Evolutionary conservation across 2,797 vertebrate species (phyloP).

Genomic region (Luscinia megarhynchos): DNA sequence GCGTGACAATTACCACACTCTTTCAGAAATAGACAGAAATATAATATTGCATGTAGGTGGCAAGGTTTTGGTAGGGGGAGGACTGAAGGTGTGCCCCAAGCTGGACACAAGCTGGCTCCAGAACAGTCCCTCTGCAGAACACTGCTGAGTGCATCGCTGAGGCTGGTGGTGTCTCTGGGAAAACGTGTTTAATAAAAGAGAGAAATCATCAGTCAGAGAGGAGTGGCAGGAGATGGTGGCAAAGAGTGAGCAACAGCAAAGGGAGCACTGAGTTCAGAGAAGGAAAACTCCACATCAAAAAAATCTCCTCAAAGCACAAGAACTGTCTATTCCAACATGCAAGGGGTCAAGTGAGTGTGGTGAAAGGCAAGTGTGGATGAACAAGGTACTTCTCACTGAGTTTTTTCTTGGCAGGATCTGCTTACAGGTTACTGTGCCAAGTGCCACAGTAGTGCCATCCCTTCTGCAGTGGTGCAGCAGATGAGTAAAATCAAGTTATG

Average conservation of each 20-base stretch:
- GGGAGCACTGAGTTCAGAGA: background rate
- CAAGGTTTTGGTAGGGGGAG: background rate
- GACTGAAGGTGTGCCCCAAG: background rate
- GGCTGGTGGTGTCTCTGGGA: background rate
- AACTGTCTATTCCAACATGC: background rate
- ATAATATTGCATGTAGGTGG: background rate
- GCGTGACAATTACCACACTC: background rate
- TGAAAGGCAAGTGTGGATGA: background rate
- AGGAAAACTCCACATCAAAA: background rate
- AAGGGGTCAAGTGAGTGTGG: accelerated
- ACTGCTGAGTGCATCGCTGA: accelerated
- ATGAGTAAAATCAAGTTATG: background rate
- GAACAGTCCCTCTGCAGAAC: background rate
- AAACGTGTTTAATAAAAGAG: background rate
- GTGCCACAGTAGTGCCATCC: background rate
- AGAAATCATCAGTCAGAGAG: background rate
- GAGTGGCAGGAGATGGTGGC: accelerated
- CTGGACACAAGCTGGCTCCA: background rate
- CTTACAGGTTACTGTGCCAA: background rate
- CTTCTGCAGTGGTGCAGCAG: background rate
- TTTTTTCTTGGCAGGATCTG: background rate
- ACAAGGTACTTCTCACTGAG: background rate
- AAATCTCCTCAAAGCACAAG: background rate
- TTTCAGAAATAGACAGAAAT: background rate
- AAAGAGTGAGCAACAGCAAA: background rate